phyloP scores from a whole-genome alignment of 2,797 vertebrate species.

The Sarcophilus harrisii region DNA sequence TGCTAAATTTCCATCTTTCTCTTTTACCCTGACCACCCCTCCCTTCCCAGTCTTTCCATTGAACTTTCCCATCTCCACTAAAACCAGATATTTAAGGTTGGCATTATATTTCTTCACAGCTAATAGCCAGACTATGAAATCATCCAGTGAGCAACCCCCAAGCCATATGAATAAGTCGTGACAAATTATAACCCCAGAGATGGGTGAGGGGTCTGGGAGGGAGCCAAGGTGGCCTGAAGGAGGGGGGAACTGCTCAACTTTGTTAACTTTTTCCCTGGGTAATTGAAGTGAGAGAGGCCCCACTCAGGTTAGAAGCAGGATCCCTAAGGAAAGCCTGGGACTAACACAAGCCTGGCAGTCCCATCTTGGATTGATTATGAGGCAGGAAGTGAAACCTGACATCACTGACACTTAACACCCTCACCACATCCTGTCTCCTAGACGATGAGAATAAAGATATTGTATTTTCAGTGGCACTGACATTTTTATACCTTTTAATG shows the following conservation, averaged over 20 bases:
- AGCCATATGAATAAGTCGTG: constrained; percentile 80
- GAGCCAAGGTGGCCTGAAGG: constrained; percentile 72
- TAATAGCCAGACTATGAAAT: constrained; percentile 92
- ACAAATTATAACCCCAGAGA: constrained; percentile 85
- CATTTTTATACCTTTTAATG: constrained; percentile 88
- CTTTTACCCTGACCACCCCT: constrained; percentile 21
- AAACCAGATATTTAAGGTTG: constrained; percentile 66
- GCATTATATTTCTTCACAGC: constrained; percentile 80
- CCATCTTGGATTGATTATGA: constrained; percentile 92
- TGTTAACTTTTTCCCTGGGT: constrained; percentile 79
- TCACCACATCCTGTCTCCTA: constrained; percentile 87
- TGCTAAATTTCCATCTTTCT: constrained; percentile 21
- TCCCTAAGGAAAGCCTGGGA: constrained; percentile 54
- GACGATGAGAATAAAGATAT: constrained; percentile 84
- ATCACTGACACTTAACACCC: constrained; percentile 88
- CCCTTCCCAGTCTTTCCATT: constrained; percentile 58
- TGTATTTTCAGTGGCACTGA: constrained; percentile 84
- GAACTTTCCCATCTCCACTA: constrained; percentile 58
- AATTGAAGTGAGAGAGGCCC: constrained; percentile 73
- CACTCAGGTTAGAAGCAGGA: constrained; percentile 77
- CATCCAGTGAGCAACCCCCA: constrained; percentile 82
- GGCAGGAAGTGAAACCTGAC: constrained; percentile 92
- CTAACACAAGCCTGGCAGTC: constrained; percentile 21
- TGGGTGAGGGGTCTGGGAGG: constrained; percentile 77
- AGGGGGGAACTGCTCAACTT: constrained; percentile 75